phyloP scores from a whole-genome alignment of 2,888 invertebrate genomes.

The Spilarctia lutea region DNA sequence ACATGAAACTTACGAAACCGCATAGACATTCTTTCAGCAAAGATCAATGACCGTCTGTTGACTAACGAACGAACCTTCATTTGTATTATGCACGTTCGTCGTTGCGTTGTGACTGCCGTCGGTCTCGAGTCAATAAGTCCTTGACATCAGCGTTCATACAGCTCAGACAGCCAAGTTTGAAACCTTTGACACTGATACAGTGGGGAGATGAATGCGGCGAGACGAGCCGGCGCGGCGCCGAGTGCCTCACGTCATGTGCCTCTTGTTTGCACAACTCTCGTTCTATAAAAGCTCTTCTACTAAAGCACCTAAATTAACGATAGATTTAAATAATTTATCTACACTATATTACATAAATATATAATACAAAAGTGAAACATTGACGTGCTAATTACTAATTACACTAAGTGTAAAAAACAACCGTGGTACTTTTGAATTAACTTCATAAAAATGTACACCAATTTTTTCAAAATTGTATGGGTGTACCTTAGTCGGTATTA shows the following conservation, averaged over 20 bases:
- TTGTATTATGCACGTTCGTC: background rate
- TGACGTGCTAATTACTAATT: background rate
- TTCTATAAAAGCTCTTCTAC: slow-evolving; percentile 34
- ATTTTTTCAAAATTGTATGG: too few species aligned
- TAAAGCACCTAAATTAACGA: slow-evolving; percentile 18
- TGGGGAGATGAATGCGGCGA: slow-evolving; percentile 5
- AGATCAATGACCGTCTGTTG: background rate
- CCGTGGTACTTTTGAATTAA: background rate
- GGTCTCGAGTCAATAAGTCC: background rate
- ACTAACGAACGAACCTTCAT: background rate
- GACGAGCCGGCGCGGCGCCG: background rate
- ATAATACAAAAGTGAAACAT: background rate
- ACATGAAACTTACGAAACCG: background rate
- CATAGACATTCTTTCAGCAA: background rate
- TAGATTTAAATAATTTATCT: slow-evolving; percentile 24
- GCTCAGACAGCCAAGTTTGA: background rate
- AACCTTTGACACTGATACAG: slow-evolving; percentile 12
- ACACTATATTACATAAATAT: background rate
- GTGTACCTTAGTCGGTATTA: too few species aligned
- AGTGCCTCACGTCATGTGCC: slow-evolving; percentile 22
- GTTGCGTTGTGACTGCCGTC: background rate
- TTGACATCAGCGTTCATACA: background rate
- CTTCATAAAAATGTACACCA: background rate
- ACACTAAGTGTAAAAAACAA: background rate
- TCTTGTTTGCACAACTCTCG: slow-evolving; percentile 32